Conservation (phyloP, 2,888 invertebrate genomes). For the Agriotes lineatus region DNA sequence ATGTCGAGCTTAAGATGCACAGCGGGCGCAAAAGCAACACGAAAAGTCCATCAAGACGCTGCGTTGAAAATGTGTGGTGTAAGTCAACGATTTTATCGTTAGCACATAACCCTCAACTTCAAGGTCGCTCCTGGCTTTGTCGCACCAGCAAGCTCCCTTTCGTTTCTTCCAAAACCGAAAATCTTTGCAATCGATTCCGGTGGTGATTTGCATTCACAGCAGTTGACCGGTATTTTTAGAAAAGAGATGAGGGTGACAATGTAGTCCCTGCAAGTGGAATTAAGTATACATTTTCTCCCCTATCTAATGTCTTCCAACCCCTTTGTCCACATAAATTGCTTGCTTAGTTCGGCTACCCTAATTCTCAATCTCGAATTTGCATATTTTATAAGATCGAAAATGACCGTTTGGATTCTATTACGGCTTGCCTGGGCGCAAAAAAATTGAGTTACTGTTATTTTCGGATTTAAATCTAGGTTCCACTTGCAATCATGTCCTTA, state of each 20-base stretch:
- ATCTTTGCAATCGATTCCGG: conserved; percentile 8
- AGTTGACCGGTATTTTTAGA: conserved; percentile 36
- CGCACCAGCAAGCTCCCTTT: conserved; percentile 2
- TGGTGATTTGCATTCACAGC: conserved; percentile 25
- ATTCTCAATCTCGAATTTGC: conserved; percentile 56
- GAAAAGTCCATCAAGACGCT: conserved; percentile 37
- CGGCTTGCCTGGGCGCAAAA: conserved; percentile 2
- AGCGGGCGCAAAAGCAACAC: conserved; percentile 28
- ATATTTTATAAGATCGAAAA: conserved; percentile 53
- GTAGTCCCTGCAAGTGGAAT: conserved; percentile 52
- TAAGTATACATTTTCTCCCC: conserved; percentile 62
- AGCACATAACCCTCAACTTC: conserved; percentile 17
- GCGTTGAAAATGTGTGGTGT: conserved; percentile 21
- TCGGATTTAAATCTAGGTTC: not conserved
- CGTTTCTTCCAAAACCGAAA: not conserved
- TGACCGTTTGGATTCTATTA: conserved; percentile 41
- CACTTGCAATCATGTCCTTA: no score
- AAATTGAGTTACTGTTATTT: not conserved
- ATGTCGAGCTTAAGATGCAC: conserved; percentile 21
- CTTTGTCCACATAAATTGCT: conserved; percentile 62
- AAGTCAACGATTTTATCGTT: conserved; percentile 35
- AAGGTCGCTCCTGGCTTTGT: conserved; percentile 9
- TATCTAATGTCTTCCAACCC: conserved; percentile 60
- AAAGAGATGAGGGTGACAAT: conserved; percentile 40
- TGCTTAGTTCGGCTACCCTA: conserved; percentile 59